A percentile compares a stretch with the other conserved stretches of the same genome.
Conservation (phyloP, 2,113 vertebrate genomes). For the Glaucidium brasilianum region DNA sequence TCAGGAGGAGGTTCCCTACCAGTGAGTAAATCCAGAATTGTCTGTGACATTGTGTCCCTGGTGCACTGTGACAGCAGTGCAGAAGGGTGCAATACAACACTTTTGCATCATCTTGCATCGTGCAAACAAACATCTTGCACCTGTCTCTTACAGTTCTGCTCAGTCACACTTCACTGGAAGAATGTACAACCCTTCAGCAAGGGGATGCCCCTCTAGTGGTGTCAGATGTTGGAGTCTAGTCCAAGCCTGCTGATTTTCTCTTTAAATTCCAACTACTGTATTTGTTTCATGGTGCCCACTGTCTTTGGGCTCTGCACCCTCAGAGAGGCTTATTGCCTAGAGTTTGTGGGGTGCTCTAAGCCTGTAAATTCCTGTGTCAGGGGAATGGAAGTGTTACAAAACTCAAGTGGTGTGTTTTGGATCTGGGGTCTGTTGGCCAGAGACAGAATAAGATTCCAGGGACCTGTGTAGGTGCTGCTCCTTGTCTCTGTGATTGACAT, state of each 20-base stretch:
- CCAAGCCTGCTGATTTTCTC: not conserved
- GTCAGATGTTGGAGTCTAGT: not conserved
- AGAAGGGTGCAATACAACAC: not conserved
- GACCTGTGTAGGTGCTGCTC: not conserved
- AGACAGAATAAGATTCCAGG: not conserved
- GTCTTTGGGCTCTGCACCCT: not conserved
- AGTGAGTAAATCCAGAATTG: not conserved
- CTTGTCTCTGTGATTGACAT: not conserved
- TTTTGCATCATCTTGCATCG: not conserved
- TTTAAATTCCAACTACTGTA: not conserved
- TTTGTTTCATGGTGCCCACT: not conserved
- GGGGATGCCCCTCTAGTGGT: not conserved
- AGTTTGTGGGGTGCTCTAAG: not conserved
- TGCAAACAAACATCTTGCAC: not conserved
- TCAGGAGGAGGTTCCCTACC: not conserved
- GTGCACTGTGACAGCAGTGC: not conserved
- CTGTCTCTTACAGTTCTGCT: not conserved
- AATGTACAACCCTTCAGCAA: not conserved
- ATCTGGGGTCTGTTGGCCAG: not conserved
- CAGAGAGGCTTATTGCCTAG: not conserved
- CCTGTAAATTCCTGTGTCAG: not conserved
- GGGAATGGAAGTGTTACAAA: not conserved
- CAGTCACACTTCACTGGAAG: not conserved
- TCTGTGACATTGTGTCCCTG: rapidly evolving
- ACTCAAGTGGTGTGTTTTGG: not conserved